phyloP scores from a whole-genome alignment of 2,797 vertebrate species.

The Clangula hyemalis region DNA sequence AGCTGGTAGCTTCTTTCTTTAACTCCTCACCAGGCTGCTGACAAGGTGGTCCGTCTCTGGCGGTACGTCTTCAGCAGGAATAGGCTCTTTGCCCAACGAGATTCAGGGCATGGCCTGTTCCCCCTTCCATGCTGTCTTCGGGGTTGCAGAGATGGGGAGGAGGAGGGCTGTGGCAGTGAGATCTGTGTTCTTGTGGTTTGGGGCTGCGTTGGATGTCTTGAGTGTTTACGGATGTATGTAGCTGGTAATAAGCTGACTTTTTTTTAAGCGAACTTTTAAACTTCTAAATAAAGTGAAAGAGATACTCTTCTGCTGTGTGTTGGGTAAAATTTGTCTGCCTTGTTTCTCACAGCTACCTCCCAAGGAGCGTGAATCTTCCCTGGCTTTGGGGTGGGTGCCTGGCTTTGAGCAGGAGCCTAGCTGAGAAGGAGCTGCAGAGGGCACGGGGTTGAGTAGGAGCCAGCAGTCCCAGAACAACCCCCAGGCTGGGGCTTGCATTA shows the following conservation, averaged over 20 bases:
- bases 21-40: background rate
- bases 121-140: background rate
- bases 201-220: background rate
- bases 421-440: background rate
- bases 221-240: background rate
- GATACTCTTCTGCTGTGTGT: background rate
- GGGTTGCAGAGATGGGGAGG: background rate
- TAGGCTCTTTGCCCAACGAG: background rate
- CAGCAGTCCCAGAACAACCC: accelerated
- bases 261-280: background rate
- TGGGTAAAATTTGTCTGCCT: background rate
- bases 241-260: background rate
- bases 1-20: background rate
- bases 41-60: background rate
- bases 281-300: slow-evolving; percentile 42
- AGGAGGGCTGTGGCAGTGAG: background rate
- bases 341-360: accelerated
- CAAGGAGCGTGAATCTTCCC: accelerated
- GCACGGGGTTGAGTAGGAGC: accelerated
- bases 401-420: background rate
- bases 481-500: accelerated
- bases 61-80: background rate
- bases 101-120: background rate
- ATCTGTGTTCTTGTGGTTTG: background rate
- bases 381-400: accelerated